phyloP scores from a whole-genome alignment of 2,113 vertebrate genomes.

The Petaurus breviceps region DNA sequence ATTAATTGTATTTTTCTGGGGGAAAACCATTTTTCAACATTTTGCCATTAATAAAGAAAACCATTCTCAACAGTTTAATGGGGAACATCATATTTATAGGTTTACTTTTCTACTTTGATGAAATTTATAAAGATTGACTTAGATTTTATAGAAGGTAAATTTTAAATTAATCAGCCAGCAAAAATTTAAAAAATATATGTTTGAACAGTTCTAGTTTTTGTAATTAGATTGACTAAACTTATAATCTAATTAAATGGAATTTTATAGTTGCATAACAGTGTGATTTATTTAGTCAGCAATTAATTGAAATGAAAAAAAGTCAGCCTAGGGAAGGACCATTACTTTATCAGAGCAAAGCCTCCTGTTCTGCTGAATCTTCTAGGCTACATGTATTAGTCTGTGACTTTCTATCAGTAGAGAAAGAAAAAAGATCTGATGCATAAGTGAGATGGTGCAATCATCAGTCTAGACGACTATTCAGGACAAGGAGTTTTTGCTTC shows the following conservation, averaged over 20 bases:
- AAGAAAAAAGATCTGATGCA: neutral
- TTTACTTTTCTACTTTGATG: neutral
- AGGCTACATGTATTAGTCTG: neutral
- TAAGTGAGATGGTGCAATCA: neutral
- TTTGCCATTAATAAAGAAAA: neutral
- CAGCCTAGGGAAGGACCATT: neutral
- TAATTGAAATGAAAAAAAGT: neutral
- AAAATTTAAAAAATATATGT: neutral
- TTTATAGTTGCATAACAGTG: neutral
- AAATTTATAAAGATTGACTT: neutral
- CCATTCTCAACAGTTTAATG: neutral
- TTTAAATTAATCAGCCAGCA: neutral
- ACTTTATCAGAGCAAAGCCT: neutral
- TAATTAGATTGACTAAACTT: neutral
- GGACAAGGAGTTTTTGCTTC: neutral
- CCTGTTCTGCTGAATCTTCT: neutral
- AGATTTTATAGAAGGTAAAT: neutral
- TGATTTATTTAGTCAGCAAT: constrained; percentile 1
- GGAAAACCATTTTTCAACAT: neutral
- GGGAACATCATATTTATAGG: neutral
- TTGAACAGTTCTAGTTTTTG: neutral
- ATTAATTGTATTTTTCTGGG: neutral
- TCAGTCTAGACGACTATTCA: neutral
- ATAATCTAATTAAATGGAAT: constrained; percentile 8
- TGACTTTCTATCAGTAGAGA: neutral